phyloP scores from a whole-genome alignment of 2,797 vertebrate species.

The Acrocephalus scirpaceus region DNA sequence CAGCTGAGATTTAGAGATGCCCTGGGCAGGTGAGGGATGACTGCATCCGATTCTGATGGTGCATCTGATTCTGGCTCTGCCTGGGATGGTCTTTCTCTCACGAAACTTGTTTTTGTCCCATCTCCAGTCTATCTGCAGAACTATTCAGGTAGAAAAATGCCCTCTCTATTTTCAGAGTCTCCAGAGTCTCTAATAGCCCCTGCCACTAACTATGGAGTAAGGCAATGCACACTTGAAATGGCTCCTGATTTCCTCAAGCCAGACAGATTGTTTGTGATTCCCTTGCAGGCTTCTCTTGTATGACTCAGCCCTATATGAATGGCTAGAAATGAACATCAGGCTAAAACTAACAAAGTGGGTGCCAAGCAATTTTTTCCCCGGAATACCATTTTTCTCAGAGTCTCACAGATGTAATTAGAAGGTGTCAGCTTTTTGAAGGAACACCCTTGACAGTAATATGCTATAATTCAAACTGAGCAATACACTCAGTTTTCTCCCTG shows the following conservation, averaged over 20 bases:
- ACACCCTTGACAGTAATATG: constrained; percentile 56
- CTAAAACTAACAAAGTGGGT: constrained; percentile 58
- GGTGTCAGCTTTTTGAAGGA: constrained; percentile 57
- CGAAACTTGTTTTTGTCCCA: neutral
- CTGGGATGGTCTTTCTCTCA: neutral
- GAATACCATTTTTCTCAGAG: constrained; percentile 24
- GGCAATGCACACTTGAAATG: constrained; percentile 5
- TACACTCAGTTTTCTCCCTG: constrained; percentile 13
- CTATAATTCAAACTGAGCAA: constrained; percentile 42
- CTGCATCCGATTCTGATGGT: neutral
- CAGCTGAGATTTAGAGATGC: constrained; percentile 53
- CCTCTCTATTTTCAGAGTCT: neutral
- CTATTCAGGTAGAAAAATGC: constrained; percentile 15
- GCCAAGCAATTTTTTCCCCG: constrained; percentile 18
- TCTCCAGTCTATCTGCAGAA: neutral
- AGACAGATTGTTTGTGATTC: constrained; percentile 15
- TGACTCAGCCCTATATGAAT: constrained; percentile 52
- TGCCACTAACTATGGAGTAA: neutral
- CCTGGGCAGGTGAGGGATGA: constrained; percentile 27
- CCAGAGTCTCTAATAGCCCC: neutral
- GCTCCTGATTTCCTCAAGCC: constrained; percentile 35
- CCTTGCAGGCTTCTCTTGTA: neutral
- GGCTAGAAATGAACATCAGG: constrained; percentile 41
- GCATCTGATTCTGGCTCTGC: neutral
- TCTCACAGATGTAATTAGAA: constrained; percentile 62